Percentiles rank a stretch among this genome's conserved stretches.
Evolutionary conservation across 2,113 vertebrate genomes (phyloP).

Genomic region (Ia io): DNA sequence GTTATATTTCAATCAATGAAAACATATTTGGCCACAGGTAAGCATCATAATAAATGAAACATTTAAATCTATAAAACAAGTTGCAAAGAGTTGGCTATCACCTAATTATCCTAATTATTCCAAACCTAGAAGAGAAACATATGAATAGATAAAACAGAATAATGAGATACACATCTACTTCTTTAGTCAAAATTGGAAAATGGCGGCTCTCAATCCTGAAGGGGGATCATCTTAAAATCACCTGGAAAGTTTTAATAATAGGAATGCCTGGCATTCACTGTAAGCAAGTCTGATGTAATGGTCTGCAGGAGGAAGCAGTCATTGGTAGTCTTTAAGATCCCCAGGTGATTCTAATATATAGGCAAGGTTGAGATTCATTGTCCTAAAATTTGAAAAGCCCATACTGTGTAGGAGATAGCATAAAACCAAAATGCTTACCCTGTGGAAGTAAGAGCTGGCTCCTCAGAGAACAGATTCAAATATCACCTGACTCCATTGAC

Average conservation of each 20-base stretch:
- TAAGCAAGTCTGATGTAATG: not conserved
- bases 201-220: not conserved
- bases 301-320: not conserved
- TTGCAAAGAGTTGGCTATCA: not conserved
- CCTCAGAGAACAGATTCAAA: not conserved
- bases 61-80: not conserved
- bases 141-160: not conserved
- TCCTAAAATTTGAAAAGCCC: not conserved
- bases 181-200: slow-evolving; percentile 11
- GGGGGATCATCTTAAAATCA: not conserved
- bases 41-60: not conserved
- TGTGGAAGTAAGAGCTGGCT: not conserved
- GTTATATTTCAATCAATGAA: not conserved
- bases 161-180: not conserved
- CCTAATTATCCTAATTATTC: not conserved
- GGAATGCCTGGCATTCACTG: not conserved
- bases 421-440: not conserved
- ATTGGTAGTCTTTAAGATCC: not conserved
- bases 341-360: not conserved
- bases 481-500: not conserved
- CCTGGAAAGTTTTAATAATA: not conserved
- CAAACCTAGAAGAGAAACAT: not conserved
- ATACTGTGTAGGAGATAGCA: not conserved
- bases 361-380: not conserved
- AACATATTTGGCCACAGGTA: not conserved